phyloP scores from a whole-genome alignment of 1,140 invertebrate genomes.

The Zaprionus camerounensis region DNA sequence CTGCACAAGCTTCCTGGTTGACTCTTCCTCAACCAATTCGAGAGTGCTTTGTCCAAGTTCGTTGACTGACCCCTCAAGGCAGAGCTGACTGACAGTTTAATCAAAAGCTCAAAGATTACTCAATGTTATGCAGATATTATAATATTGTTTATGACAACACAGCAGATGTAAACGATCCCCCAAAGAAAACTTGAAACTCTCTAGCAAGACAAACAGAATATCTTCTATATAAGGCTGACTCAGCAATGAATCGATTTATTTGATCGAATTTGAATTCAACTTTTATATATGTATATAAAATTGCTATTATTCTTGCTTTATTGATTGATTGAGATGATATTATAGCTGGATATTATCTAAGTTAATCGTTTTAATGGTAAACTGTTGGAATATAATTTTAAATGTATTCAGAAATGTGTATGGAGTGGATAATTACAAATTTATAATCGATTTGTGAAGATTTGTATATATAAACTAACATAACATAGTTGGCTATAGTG shows the following conservation, averaged over 20 bases:
- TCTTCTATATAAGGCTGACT: not conserved
- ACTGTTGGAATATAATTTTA: not conserved
- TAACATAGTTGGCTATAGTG: too few relatives aligned
- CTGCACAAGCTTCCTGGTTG: conserved; percentile 34
- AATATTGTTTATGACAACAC: not conserved
- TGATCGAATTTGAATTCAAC: not conserved
- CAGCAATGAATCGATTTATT: not conserved
- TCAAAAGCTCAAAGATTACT: not conserved
- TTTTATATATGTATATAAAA: not conserved
- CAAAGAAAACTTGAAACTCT: not conserved
- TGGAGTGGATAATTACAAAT: too few relatives aligned
- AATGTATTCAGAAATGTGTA: too few relatives aligned
- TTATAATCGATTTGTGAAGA: too few relatives aligned
- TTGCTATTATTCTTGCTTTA: too few relatives aligned
- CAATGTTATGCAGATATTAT: not conserved
- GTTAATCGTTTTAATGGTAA: not conserved
- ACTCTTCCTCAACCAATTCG: not conserved
- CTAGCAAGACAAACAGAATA: not conserved
- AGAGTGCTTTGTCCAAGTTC: conserved; percentile 38
- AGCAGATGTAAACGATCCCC: not conserved
- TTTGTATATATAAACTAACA: too few relatives aligned
- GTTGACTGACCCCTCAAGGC: conserved; percentile 15
- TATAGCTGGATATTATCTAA: not conserved
- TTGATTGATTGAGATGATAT: too few relatives aligned
- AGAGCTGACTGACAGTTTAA: not conserved